Percentiles rank a stretch among this genome's conserved stretches.
Evolutionary conservation across 2,113 vertebrate genomes (phyloP).

Genomic region (Oophaga pumilio): DNA sequence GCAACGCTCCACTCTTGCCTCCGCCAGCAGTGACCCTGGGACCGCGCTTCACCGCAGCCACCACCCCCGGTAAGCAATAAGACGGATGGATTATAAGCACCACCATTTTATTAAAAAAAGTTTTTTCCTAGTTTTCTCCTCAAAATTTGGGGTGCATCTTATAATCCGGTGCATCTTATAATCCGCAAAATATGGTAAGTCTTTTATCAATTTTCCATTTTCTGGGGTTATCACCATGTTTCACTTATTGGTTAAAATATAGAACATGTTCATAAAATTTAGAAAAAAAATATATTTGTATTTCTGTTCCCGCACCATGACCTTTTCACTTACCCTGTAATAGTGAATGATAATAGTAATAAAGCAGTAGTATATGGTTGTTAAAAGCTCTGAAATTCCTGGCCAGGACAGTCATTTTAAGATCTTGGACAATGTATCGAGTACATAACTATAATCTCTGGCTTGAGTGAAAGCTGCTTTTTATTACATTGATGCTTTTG

Average conservation of each 20-base stretch:
- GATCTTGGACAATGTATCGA: not conserved
- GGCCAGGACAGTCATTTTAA: not conserved
- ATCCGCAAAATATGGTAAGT: not conserved
- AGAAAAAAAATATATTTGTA: not conserved
- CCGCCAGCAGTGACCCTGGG: too few relatives aligned
- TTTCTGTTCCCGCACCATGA: not conserved
- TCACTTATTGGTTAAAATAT: not conserved
- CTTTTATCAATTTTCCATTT: not conserved
- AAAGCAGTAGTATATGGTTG: conserved; percentile 1
- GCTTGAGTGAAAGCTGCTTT: conserved; percentile 16
- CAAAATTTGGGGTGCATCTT: too few relatives aligned
- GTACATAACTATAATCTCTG: conserved; percentile 5
- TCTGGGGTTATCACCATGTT: not conserved
- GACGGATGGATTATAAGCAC: too few relatives aligned
- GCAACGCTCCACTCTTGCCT: too few relatives aligned
- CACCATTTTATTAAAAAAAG: too few relatives aligned
- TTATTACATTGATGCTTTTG: not conserved
- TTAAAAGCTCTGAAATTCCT: not conserved
- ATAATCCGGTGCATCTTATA: too few relatives aligned
- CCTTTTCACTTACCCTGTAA: not conserved
- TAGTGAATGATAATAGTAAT: not conserved
- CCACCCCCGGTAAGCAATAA: too few relatives aligned
- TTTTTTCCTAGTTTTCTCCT: too few relatives aligned
- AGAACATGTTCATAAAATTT: not conserved
- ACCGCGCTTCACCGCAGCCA: too few relatives aligned